These are phyloP conservation scores for Meloidogyne floridensis DNA, from an alignment of 1,140 invertebrate species.

Conservation along the genomic window DNA sequence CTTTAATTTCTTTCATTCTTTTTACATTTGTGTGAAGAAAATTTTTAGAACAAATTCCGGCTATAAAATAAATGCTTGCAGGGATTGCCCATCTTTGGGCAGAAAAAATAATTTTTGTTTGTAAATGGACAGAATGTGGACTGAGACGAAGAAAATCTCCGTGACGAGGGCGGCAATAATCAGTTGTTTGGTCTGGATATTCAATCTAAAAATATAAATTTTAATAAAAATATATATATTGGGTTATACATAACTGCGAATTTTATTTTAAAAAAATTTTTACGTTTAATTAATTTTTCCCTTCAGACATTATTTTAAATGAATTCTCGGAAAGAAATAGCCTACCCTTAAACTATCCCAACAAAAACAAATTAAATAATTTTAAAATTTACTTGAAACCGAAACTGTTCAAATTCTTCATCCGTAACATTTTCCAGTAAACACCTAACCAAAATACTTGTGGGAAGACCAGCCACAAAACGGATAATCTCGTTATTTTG, in stretches of 20 bases:
- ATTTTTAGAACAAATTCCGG: constrained; percentile 24
- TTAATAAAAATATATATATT: not conserved
- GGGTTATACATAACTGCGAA: too few species aligned
- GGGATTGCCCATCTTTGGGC: constrained; percentile 34
- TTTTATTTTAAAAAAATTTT: too few species aligned
- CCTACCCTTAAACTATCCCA: too few species aligned
- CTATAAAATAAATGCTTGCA: constrained; percentile 29
- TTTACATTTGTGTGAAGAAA: not conserved
- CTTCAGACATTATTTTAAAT: too few species aligned
- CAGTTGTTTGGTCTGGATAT: constrained; percentile 39
- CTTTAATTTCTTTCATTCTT: not conserved
- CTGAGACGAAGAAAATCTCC: constrained; percentile 27
- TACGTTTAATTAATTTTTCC: too few species aligned
- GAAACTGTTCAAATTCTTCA: constrained; percentile 31
- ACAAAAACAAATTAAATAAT: constrained; percentile 10
- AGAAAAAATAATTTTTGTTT: constrained; percentile 41
- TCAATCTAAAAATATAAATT: constrained; percentile 30
- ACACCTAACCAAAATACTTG: constrained; percentile 32
- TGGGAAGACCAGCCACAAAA: constrained; percentile 44
- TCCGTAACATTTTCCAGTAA: constrained; percentile 38
- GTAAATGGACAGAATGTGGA: constrained; percentile 29
- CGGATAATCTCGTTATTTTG: constrained; percentile 34
- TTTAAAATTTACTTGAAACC: constrained; percentile 31
- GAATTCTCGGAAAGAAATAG: too few species aligned
- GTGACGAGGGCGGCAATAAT: constrained; percentile 35